Evolutionary conservation across 53 echinoderm and acorn worm genomes (phyloP).

Genomic region (Holothuria scabra): DNA sequence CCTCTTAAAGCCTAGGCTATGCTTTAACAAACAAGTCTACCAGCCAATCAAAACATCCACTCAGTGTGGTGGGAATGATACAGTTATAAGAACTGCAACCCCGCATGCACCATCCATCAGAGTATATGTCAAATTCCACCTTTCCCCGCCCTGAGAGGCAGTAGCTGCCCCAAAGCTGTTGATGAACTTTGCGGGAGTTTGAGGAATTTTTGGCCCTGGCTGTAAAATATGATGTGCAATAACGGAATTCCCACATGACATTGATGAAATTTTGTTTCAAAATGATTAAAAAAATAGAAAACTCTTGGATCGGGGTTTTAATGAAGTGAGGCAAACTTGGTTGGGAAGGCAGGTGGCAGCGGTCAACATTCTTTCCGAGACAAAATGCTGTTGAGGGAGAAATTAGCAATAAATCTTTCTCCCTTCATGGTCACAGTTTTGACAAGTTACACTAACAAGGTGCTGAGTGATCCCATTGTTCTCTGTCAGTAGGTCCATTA

Average conservation of each 20-base stretch:
- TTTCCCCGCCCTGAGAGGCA: too few species aligned
- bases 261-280: slow-evolving; percentile 15
- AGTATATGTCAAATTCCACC: too few species aligned
- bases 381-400: slow-evolving; percentile 24
- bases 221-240: slow-evolving; percentile 28
- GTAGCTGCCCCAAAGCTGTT: too few species aligned
- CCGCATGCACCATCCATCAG: too few species aligned
- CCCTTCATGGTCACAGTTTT: slow-evolving; percentile 29
- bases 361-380: slow-evolving; percentile 8
- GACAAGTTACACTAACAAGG: slow-evolving; percentile 44
- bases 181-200: slow-evolving; percentile 5
- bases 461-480: slow-evolving; percentile 47
- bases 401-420: slow-evolving; percentile 29
- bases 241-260: slow-evolving; percentile 37
- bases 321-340: slow-evolving; percentile 20
- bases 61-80: too few species aligned
- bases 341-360: slow-evolving; percentile 23
- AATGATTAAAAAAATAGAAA: not conserved
- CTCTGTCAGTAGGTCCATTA: slow-evolving; percentile 11
- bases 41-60: too few species aligned
- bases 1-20: too few species aligned
- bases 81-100: too few species aligned
- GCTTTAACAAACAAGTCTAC: too few species aligned
- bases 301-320: not conserved
- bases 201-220: slow-evolving; percentile 2